Conservation (phyloP, 2,113 vertebrate species). For the Cnemophilus loriae region DNA sequence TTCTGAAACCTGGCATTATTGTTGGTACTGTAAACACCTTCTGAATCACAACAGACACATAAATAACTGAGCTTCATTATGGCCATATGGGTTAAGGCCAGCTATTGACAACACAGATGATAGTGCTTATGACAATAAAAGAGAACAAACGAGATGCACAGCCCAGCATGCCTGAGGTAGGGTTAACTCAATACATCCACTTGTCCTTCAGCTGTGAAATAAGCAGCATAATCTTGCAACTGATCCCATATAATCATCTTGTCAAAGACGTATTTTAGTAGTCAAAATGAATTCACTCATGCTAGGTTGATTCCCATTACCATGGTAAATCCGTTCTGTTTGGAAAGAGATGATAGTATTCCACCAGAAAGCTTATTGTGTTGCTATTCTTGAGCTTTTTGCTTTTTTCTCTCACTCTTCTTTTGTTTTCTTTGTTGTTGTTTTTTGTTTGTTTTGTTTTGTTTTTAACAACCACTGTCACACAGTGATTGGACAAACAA, state of each 20-base stretch:
- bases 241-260: slow-evolving; percentile 30
- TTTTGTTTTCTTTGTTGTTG: too few relatives aligned
- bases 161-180: background rate
- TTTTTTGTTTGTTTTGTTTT: too few relatives aligned
- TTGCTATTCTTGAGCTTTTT: background rate
- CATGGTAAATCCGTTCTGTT: background rate
- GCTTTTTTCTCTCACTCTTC: rapidly evolving
- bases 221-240: slow-evolving; percentile 28
- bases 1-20: background rate
- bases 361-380: background rate
- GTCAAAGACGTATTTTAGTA: slow-evolving; percentile 42
- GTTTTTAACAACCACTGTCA: background rate
- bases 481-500: background rate
- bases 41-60: background rate
- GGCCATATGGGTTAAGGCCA: background rate
- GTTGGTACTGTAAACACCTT: background rate
- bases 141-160: background rate
- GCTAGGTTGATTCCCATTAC: slow-evolving; percentile 29
- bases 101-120: background rate
- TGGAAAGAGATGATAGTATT: background rate
- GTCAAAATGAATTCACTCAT: slow-evolving; percentile 40
- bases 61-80: background rate
- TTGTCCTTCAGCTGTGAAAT: slow-evolving; percentile 38
- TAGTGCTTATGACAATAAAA: background rate
- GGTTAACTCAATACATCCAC: background rate